Evolutionary conservation across 2,888 invertebrate genomes (phyloP), one percentile per base, ranked within the genome.

Genomic region (Parnassius smintheus): DNA sequence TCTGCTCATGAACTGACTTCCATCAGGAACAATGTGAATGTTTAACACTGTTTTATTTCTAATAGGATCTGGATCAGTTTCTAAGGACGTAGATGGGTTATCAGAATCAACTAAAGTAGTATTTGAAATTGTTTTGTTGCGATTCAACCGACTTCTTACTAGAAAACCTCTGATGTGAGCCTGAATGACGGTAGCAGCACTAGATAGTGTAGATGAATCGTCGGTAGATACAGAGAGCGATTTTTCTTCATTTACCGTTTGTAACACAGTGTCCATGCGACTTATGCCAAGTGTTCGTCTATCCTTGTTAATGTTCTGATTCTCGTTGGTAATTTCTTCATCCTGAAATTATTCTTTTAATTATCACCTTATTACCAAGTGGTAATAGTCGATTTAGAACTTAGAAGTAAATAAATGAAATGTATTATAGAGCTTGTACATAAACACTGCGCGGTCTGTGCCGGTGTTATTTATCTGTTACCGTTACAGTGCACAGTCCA

Each of bases 131-230:
- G 87, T 86, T 82, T 87, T 91, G 65, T 85, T 85, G 49, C 82
- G 80, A 70, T 86, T 82, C n/a, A 88, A 71, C 73, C 86, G 87
- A 76, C 92, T 93, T 64, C 94, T 86, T 48, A 94, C 94, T 74
- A 95, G 90, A 76, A 93, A 95, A 2, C 95, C 95, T 65, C 95
- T 90, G 54, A 95, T 94, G 56, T 94, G 94, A 7, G 94, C 94
- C 83, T 95, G 95, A 69, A 95, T 94, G 72, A 93, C 93, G 2
- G 93, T 94, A 46, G 94, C 94, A 18, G 93, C 94, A 75, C 92
- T 93, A 25, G 92, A 92, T 62, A 92, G 71, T 25, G 90, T 88
- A 13, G 92, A 91, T 11, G 92, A 92, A 68, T 92, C 92, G 66
- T 92, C 92, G 41, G 91, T 91, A 35, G 92, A 92, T 62, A 88